Conservation (phyloP, 2,113 vertebrate species). For the Astur gentilis region DNA sequence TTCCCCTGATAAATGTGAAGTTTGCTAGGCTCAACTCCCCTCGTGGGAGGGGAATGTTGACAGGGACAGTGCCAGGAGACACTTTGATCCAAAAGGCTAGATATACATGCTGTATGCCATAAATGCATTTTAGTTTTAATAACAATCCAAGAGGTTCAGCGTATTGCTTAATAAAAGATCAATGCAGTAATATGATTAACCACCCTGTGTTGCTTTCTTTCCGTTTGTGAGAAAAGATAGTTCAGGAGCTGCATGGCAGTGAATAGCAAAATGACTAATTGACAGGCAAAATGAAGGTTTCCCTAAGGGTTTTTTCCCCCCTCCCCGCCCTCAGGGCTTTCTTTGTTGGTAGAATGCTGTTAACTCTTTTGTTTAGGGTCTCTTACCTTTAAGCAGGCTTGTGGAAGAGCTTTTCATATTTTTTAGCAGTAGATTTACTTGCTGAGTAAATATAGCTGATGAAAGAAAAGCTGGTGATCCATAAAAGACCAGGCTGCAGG, state of each 20-base stretch:
- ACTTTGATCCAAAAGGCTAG: conserved; percentile 19
- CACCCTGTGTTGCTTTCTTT: conserved; percentile 28
- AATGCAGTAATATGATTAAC: conserved; percentile 50
- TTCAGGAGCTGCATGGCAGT: background rate
- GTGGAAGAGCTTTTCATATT: conserved; percentile 59
- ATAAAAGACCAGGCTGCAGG: conserved; percentile 71
- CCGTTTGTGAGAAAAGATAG: conserved; percentile 19
- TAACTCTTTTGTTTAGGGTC: conserved; percentile 62
- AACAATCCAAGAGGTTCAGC: conserved; percentile 39
- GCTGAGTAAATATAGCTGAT: conserved; percentile 69
- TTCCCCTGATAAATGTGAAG: background rate
- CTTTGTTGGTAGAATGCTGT: conserved; percentile 50
- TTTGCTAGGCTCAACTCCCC: background rate
- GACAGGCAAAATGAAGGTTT: conserved; percentile 41
- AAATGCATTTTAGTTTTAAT: conserved; percentile 31
- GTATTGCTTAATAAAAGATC: conserved; percentile 47
- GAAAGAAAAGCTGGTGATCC: conserved; percentile 72
- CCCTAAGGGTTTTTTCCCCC: background rate
- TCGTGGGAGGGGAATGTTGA: conserved; percentile 1
- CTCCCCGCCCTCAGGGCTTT: background rate
- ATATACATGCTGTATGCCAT: conserved; percentile 13
- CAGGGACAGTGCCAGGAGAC: background rate
- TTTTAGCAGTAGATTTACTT: conserved; percentile 63
- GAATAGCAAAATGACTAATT: conserved; percentile 51
- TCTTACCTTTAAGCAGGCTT: conserved; percentile 62